These are phyloP conservation scores for Nestor notabilis DNA, from an alignment of 2,113 vertebrate species.

Conservation along the genomic window DNA sequence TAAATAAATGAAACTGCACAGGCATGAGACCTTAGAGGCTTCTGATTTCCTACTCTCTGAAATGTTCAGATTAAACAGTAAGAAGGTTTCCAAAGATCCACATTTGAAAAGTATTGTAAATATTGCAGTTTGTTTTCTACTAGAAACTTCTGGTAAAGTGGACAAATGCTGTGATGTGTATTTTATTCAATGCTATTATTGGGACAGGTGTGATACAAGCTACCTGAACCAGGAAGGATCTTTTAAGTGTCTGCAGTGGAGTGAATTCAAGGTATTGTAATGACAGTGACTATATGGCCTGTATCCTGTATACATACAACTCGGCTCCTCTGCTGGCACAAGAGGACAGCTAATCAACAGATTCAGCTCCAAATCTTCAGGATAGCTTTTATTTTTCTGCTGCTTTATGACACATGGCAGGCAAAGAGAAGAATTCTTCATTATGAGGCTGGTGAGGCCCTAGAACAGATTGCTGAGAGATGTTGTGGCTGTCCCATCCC, in stretches of 20 bases:
- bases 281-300: fast-evolving
- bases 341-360: not conserved
- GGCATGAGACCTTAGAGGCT: not conserved
- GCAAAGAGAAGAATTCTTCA: not conserved
- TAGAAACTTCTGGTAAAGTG: not conserved
- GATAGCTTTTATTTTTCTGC: not conserved
- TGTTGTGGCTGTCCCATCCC: not conserved
- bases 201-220: not conserved
- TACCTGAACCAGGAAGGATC: not conserved
- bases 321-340: not conserved
- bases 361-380: not conserved
- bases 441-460: not conserved
- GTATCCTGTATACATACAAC: fast-evolving
- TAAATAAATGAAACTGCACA: conserved; percentile 49
- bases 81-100: not conserved
- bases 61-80: not conserved
- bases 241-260: fast-evolving
- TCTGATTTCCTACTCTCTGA: not conserved
- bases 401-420: not conserved
- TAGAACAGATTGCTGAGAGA: not conserved
- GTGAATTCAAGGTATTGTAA: not conserved
- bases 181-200: fast-evolving
- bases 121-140: not conserved
- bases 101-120: not conserved
- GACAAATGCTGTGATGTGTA: not conserved